Percentiles rank a stretch among this genome's conserved stretches.
Evolutionary conservation across 1,140 invertebrate species (phyloP).

Genomic region (Lucilia cuprina): DNA sequence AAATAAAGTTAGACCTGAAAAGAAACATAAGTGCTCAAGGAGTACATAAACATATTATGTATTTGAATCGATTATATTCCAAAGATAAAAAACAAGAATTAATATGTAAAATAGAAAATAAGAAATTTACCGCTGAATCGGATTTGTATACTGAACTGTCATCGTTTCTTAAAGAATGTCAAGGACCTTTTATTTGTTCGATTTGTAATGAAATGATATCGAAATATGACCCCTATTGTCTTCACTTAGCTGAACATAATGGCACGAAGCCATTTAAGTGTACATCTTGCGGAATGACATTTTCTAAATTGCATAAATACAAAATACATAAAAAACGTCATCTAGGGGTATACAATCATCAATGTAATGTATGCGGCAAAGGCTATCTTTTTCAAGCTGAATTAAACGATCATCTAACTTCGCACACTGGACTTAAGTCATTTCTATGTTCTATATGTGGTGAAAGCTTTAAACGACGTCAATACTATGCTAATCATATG

Average conservation of each 20-base stretch:
- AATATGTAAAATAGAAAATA: constrained; percentile 1
- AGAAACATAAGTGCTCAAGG: neutral
- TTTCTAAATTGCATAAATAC: constrained; percentile 42
- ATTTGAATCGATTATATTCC: neutral
- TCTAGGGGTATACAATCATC: constrained; percentile 45
- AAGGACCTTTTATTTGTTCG: constrained; percentile 44
- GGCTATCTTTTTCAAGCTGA: constrained; percentile 48
- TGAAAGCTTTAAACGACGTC: constrained; percentile 48
- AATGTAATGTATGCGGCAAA: constrained; percentile 48
- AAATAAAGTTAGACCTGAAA: neutral
- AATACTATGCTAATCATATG: constrained; percentile 42
- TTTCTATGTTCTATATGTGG: constrained; percentile 52
- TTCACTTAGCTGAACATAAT: constrained; percentile 47
- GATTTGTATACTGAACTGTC: constrained; percentile 41
- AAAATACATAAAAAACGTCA: constrained; percentile 46
- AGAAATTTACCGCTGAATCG: neutral
- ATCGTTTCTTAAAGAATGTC: constrained; percentile 45
- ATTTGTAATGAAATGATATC: constrained; percentile 43
- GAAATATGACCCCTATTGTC: constrained; percentile 48
- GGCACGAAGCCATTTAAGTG: constrained; percentile 55
- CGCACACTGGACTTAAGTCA: constrained; percentile 51
- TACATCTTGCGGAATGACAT: constrained; percentile 44
- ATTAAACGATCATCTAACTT: constrained; percentile 45
- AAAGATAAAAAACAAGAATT: neutral
- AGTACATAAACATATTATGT: neutral